These are phyloP conservation scores for Pinctada fucata DNA, from an alignment of 2,888 invertebrate genomes.

Conservation along the genomic window DNA sequence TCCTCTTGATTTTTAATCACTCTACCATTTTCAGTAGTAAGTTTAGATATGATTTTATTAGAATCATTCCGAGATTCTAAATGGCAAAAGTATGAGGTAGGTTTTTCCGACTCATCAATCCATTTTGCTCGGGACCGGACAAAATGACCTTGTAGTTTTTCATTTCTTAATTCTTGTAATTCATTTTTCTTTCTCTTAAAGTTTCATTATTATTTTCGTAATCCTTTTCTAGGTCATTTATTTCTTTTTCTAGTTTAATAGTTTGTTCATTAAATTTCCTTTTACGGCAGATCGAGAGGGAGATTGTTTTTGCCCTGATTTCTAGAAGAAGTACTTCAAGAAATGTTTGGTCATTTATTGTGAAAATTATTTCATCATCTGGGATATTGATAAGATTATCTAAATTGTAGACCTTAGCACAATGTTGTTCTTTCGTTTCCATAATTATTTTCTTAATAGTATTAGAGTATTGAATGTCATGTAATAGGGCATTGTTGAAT, in stretches of 20 bases:
- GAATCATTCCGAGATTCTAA: slow-evolving; percentile 6
- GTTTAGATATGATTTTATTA: slow-evolving; percentile 1
- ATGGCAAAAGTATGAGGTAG: slow-evolving; percentile 12
- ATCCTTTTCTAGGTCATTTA: slow-evolving; percentile 7
- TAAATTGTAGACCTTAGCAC: background rate
- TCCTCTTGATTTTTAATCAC: too few species aligned
- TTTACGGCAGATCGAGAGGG: too few species aligned
- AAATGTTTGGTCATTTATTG: background rate
- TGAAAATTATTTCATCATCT: background rate
- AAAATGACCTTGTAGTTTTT: slow-evolving; percentile 9
- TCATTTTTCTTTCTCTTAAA: background rate
- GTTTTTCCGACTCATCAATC: background rate
- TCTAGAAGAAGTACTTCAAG: background rate
- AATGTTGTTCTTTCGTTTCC: background rate
- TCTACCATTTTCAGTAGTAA: too few species aligned
- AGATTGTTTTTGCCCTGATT: background rate
- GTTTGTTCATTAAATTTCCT: too few species aligned
- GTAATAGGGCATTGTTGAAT: background rate
- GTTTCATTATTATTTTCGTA: background rate
- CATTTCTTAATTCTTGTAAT: slow-evolving; percentile 4
- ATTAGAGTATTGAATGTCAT: background rate
- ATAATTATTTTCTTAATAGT: background rate
- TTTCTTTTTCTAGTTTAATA: background rate
- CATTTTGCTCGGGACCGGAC: slow-evolving; percentile 17
- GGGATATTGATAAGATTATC: background rate